Percentiles rank a stretch among this genome's conserved stretches.
phyloP scores from a whole-genome alignment of 2,797 vertebrate species.

The Otolemur crassicaudatus region DNA sequence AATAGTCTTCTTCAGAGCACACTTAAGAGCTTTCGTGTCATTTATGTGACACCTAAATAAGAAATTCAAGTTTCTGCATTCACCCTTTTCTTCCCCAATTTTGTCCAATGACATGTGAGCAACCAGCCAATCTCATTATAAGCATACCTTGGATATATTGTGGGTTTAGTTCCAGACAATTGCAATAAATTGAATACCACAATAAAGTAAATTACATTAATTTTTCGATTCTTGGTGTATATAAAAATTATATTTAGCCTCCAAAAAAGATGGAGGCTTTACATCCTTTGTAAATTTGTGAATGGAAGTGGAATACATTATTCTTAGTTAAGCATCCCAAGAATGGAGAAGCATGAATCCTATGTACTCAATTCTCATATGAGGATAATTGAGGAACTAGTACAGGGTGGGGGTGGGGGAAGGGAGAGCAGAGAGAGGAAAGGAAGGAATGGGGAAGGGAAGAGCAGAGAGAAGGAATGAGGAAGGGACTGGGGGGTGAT shows the following conservation, averaged over 20 bases:
- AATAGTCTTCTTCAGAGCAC: not conserved
- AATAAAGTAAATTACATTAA: not conserved
- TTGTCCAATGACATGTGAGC: not conserved
- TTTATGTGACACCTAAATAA: not conserved
- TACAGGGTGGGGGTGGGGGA: no score
- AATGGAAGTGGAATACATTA: no score
- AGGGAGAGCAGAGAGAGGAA: no score
- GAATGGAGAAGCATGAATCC: no score
- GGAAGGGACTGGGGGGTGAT: no score
- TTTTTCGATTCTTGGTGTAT: not conserved
- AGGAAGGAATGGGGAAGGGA: no score
- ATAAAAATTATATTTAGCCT: not conserved
- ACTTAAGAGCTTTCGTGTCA: not conserved
- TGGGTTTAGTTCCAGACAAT: not conserved
- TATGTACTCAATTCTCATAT: no score
- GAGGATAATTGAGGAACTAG: no score
- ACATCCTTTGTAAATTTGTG: no score
- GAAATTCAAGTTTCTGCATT: not conserved
- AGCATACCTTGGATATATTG: not conserved
- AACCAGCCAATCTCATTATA: not conserved
- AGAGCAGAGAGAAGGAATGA: no score
- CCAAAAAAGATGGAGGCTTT: no score
- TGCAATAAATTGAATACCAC: not conserved
- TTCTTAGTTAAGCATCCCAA: no score
- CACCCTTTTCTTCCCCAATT: not conserved